Base-by-base conservation (phyloP, 2,888 invertebrate genomes). In the Glaucopsyche alexis region DNA sequence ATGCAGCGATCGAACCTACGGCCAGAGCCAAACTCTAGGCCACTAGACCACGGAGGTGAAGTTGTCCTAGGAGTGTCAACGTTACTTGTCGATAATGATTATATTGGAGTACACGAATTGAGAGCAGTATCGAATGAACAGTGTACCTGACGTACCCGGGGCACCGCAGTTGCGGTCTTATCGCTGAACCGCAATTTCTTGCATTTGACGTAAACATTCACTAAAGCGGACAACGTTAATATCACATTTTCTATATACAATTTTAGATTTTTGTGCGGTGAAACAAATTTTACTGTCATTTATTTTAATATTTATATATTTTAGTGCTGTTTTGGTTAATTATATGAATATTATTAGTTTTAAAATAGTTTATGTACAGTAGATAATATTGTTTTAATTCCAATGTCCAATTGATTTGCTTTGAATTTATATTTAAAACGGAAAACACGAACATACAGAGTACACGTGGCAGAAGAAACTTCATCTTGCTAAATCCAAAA, bases 101-200 rank as follows among this genome's bases (percentile, higher is more conserved):
- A 60, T 60, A 29, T 7, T 60, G 29, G 6, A 13, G 1, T 52
- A 49, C 40, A 71, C 45, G 19, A 45, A 52, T 60, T 40, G 71
- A 40, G 40, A 50, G 71, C 42, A 38, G 47, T 64, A 47, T 71
- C 64, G 47, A 64, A 47, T 47, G 64, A 47, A 64, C 47, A 45
- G 60, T n/a, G 60, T 71, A 52, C 60, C 45, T 47, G 69, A 74
- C 67, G 76, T 77, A 75, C 74, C 60, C 72, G 40, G 72, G 76
- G 73, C 71, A 70, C 72, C 74, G 77, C 78, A 76, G 76, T 76
- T 79, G 78, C 75, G 80, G 80, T 78, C 77, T 76, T 80, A 80
- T 79, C 79, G 78, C 76, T 72, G 73, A 74, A 79, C 84, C 84
- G 76, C 84, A 85, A 81, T 80, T 82, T 81, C 84, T 82, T 82